Base-by-base conservation (phyloP, 1,140 invertebrate species). In the Neuroterus valhalla region DNA sequence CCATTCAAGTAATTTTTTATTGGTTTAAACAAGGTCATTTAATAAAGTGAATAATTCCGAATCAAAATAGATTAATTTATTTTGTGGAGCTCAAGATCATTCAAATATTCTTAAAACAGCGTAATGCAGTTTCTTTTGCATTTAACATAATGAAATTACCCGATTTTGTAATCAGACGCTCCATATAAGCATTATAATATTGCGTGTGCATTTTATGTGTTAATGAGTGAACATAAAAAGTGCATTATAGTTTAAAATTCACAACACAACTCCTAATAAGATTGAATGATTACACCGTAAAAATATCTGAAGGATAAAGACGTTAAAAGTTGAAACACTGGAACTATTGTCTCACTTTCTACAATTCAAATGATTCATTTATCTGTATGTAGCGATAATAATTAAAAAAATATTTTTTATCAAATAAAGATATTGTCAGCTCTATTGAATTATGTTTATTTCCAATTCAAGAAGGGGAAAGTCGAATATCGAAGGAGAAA, bases 211-310 rank as follows among this genome's bases (percentile, higher is more conserved):
- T 15, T 26, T 62, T 31, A 62, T 62, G 52, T 62, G 26, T 26
- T 31, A 62, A 31, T 62, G 52, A 62, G 23, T 62, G 15, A 31
- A 26, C 12, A 31, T 31, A 62, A 62, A 52, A 62, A 62, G 12
- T 62, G 23, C 12, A 62, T 62, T 62, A n/a, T 62, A 62, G n/a
- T 26, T 31, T 62, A 31, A 19, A 62, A 26, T 62, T 10, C 2
- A 62, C 21, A 31, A 62, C 31, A 62, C n/a, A 62, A 62, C 52
- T 62, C 52, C 21, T 62, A 62, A 62, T 31, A 26, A 15, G 31
- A 62, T 15, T 31, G 12, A 31, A 4, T 62, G 31, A 62, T 31
- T 31, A 62, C 14, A 14, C 5, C 31, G 52, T 15, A 26, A 62
- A 62, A 62, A 26, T 62, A 62, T 62, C 52, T 38, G 14, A 11